Evolutionary conservation across 2,888 invertebrate genomes (phyloP).

Genomic region (Empis stercorea): DNA sequence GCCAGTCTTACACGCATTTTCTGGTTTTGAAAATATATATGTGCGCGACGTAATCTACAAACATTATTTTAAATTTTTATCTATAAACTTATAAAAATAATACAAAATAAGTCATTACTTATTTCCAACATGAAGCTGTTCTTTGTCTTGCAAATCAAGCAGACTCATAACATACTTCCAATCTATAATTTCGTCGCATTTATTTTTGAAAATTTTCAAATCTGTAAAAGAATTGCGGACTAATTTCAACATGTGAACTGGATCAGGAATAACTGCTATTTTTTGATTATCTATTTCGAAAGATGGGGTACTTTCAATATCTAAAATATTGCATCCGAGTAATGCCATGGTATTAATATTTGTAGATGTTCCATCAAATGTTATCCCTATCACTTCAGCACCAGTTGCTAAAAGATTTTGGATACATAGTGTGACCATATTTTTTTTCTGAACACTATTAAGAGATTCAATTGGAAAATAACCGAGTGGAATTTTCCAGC

Average conservation of each 20-base stretch:
- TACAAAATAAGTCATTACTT: neutral
- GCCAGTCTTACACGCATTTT: slow-evolving; percentile 8
- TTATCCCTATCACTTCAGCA: neutral
- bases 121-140: slow-evolving; percentile 6
- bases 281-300: too few relatives aligned
- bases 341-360: too few relatives aligned
- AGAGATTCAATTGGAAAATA: slow-evolving; percentile 1
- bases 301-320: too few relatives aligned
- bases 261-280: neutral
- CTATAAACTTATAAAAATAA: too few relatives aligned
- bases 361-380: neutral
- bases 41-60: neutral
- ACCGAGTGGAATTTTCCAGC: slow-evolving; percentile 2
- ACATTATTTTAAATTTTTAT: too few relatives aligned
- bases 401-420: neutral
- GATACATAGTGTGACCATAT: neutral
- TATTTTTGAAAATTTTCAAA: neutral
- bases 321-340: too few relatives aligned
- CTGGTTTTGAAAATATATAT: slow-evolving; percentile 4
- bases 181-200: neutral
- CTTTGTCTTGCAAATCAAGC: slow-evolving; percentile 1
- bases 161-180: neutral
- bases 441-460: too few relatives aligned
- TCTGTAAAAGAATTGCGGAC: neutral
- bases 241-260: neutral